phyloP scores from a whole-genome alignment of 2,797 vertebrate genomes.

The Netta rufina region DNA sequence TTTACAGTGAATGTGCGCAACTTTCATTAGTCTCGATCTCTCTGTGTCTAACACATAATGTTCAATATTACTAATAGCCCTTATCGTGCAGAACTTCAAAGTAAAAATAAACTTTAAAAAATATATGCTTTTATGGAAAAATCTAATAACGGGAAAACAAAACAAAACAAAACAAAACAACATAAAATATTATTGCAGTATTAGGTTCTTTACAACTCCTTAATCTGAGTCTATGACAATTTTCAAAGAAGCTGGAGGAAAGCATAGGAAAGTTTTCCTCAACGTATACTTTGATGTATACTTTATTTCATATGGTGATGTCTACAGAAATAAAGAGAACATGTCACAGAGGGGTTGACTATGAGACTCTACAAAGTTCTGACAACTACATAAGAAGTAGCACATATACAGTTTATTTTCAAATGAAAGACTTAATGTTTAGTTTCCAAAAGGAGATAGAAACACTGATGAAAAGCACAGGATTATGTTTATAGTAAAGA shows the following conservation, averaged over 20 bases:
- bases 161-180: no score
- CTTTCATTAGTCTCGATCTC: background rate
- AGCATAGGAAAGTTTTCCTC: background rate
- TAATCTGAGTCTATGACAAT: background rate
- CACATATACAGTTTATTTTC: background rate
- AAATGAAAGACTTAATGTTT: background rate
- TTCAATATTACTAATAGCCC: background rate
- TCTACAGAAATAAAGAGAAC: background rate
- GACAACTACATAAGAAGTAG: background rate
- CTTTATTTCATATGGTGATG: background rate
- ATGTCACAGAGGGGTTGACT: background rate
- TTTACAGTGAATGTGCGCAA: background rate
- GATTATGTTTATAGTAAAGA: no score
- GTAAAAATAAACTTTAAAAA: background rate
- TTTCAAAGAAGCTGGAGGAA: background rate
- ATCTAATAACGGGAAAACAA: background rate
- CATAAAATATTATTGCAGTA: background rate
- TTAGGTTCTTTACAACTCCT: background rate
- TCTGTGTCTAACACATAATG: background rate
- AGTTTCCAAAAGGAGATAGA: background rate
- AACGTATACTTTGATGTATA: rapidly evolving
- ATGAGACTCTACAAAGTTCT: background rate
- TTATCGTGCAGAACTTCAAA: background rate
- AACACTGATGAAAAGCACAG: background rate
- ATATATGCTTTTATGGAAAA: background rate